Evolutionary conservation across 2,113 vertebrate species (phyloP), one percentile per base, ranked within the genome.

Genomic region (Callocephalon fimbriatum): DNA sequence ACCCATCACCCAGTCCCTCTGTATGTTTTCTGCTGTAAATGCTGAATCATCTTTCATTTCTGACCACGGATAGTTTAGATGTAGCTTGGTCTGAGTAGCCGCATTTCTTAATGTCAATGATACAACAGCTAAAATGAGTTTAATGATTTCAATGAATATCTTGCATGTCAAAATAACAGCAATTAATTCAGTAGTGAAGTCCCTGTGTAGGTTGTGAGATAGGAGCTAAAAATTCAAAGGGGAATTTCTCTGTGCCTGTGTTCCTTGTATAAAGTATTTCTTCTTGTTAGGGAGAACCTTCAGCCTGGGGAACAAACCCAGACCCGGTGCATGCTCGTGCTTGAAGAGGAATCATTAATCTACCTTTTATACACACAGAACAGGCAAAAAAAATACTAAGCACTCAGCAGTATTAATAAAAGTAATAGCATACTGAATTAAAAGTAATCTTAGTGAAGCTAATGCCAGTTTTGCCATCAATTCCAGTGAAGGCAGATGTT

Each of bases 261-360:
- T 77, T 73, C 29, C 20, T n/a, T 35, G 16, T 11, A 86, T 82
- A 37, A 79, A 59, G 3, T 16, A 12, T 70, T 84, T 65, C 26
- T 72, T 51, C 27, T 6, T 47, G 3, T 13, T 56, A 58, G n/a
- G 44, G 40, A 65, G 25, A 68, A 75, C 68, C 27, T 40, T 90
- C 40, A 45, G 6, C 15, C 29, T 10, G 14, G 54, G 48, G 19
- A 12, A 29, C 38, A 72, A 37, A 18, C 0, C 4, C 8, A 3
- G 38, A 2, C 51, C 23, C 11, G 0, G 7, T 9, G 38, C 56
- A 14, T 2, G 51, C 45, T 79, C 40, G 2, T 17, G 29, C 59
- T 40, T 25, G 80, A 42, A 27, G 74, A 12, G 8, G 13, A 15
- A 16, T 38, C 38, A 6, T 53, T 10, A 16, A 48, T 38, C 27